Conservation (phyloP, 2,888 invertebrate genomes). For the Nezara viridula region DNA sequence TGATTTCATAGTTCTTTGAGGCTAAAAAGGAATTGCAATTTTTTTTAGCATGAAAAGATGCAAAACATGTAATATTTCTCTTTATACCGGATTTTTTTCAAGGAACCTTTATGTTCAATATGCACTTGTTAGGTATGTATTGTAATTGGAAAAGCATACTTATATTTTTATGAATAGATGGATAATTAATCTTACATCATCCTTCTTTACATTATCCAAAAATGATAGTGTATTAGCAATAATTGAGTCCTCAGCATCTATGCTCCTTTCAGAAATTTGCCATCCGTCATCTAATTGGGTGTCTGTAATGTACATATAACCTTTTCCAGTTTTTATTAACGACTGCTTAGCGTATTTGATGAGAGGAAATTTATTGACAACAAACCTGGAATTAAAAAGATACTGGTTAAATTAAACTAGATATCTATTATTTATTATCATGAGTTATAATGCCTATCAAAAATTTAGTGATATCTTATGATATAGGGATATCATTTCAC, state of each 20-base stretch:
- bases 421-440: not conserved
- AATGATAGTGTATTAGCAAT: conserved; percentile 67
- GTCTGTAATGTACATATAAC: conserved; percentile 81
- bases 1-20: no score
- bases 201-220: not conserved
- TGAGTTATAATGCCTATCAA: not conserved
- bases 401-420: not conserved
- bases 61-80: no score
- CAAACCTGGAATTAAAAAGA: conserved; percentile 76
- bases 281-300: conserved; percentile 74
- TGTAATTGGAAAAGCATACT: no score
- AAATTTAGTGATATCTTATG: no score
- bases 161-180: not conserved
- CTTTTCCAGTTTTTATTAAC: conserved; percentile 74
- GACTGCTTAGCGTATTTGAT: conserved; percentile 71
- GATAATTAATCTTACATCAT: not conserved
- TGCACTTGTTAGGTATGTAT: no score
- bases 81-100: no score
- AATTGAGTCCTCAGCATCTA: conserved; percentile 75
- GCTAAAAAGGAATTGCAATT: no score
- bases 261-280: conserved; percentile 77
- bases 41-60: no score
- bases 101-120: no score
- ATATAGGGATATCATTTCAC: no score
- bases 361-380: conserved; percentile 85